Evolutionary conservation across 2,113 vertebrate species (phyloP).

Genomic region (Sylvietta virens): DNA sequence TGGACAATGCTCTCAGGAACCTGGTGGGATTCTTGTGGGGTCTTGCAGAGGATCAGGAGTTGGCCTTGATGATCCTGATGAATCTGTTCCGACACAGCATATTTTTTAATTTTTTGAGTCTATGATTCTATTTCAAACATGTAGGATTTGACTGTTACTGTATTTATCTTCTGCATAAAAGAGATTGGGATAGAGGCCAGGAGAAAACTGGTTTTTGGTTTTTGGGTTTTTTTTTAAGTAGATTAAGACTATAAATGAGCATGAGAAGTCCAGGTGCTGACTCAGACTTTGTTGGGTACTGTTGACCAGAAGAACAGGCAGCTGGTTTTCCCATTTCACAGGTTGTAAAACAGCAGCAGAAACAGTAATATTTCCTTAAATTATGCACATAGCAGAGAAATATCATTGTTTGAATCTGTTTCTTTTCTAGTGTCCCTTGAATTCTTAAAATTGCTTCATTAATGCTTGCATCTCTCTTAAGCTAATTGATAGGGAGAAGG

Average conservation of each 20-base stretch:
- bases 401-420: background rate
- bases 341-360: background rate
- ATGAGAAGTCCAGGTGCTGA: background rate
- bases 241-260: background rate
- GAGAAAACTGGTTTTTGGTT: background rate
- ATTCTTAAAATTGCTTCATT: background rate
- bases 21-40: rapidly evolving
- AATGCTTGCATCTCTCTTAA: background rate
- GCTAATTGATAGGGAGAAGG: background rate
- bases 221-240: background rate
- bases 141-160: background rate
- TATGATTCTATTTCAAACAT: background rate
- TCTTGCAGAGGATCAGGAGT: no score
- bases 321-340: background rate
- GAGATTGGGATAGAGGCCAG: background rate
- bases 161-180: background rate
- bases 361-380: background rate
- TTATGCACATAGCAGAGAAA: background rate
- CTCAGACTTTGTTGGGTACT: background rate
- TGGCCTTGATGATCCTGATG: background rate
- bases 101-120: background rate
- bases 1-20: background rate
- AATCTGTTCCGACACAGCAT: rapidly evolving
- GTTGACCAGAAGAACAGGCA: background rate
- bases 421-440: background rate